Evolutionary conservation across 2,113 vertebrate genomes (phyloP).

Genomic region (Galeopterus variegatus): DNA sequence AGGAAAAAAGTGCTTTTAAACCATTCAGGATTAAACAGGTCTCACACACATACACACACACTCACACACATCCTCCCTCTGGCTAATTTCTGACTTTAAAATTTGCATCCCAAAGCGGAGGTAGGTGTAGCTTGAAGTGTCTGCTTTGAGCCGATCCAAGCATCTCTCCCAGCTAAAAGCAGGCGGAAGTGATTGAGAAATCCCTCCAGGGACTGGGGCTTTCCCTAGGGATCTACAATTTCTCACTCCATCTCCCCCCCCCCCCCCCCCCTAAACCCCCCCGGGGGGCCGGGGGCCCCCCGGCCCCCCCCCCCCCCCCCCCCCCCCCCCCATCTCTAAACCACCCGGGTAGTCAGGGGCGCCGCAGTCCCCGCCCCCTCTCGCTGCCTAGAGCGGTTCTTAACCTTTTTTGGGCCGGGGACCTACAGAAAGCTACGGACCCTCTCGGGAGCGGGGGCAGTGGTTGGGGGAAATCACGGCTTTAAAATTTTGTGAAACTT

Average conservation of each 20-base stretch:
- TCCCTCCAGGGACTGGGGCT: background rate
- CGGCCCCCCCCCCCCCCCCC: background rate
- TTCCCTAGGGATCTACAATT: background rate
- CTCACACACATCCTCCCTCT: background rate
- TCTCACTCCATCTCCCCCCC: background rate
- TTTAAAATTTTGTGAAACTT: background rate
- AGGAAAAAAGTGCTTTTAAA: background rate
- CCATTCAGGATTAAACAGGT: background rate
- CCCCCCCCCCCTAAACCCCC: background rate
- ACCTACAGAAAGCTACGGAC: constrained; percentile 32
- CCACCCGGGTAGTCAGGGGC: background rate
- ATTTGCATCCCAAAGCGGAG: background rate
- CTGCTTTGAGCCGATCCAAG: background rate
- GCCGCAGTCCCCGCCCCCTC: constrained; percentile 5
- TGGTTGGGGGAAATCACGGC: background rate
- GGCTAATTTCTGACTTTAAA: constrained; percentile 7
- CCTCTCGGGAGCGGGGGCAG: background rate
- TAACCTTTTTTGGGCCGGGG: constrained; percentile 67
- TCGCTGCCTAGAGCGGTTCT: background rate
- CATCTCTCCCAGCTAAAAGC: background rate
- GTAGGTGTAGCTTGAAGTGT: background rate
- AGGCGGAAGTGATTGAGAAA: constrained; percentile 60
- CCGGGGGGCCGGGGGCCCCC: too few species aligned
- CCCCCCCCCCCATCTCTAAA: background rate
- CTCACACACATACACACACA: background rate